Conservation (phyloP, 2,888 invertebrate species). For the Ochropleura leucogaster region DNA sequence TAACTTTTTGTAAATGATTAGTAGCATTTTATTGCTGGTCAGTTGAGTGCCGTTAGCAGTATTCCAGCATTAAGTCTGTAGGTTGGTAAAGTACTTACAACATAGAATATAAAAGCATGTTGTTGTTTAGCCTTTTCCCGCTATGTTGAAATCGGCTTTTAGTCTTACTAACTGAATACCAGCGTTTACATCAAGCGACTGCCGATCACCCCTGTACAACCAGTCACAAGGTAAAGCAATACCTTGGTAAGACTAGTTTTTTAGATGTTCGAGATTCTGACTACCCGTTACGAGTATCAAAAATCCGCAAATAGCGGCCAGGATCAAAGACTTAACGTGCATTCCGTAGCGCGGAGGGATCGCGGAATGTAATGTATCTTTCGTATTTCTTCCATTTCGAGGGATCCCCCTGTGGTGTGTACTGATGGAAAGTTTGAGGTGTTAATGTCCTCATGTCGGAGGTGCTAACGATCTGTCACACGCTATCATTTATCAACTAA, state of each 20-base stretch:
- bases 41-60: background rate
- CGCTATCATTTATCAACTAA: constrained; percentile 33
- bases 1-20: background rate
- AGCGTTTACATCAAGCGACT: too few species aligned
- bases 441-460: constrained; percentile 18
- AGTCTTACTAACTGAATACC: background rate
- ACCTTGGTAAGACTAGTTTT: background rate
- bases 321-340: background rate
- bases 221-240: too few species aligned
- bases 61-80: background rate
- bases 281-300: background rate
- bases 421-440: constrained; percentile 1
- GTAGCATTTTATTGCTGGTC: background rate
- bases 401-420: background rate
- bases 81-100: too few species aligned
- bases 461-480: constrained; percentile 38
- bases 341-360: background rate
- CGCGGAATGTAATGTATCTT: background rate
- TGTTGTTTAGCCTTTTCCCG: background rate
- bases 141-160: background rate
- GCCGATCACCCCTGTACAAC: too few species aligned
- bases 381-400: background rate
- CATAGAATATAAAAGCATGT: too few species aligned
- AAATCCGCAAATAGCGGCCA: background rate
- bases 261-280: background rate